phyloP scores from a whole-genome alignment of 2,113 vertebrate genomes.

The Ceyx margarethae region DNA sequence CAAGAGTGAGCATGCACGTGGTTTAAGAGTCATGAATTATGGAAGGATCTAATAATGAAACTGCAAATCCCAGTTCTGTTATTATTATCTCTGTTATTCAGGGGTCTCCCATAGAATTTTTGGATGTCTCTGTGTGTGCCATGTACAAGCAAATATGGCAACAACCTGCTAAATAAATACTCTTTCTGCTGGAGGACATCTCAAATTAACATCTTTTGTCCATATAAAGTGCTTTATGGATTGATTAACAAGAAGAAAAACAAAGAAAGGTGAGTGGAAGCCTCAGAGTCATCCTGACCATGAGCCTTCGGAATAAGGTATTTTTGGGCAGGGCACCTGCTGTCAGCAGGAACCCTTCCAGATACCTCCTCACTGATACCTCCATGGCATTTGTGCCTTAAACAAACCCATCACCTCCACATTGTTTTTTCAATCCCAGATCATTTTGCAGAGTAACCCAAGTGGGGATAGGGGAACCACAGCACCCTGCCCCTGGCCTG shows the following conservation, averaged over 20 bases:
- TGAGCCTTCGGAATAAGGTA: background rate
- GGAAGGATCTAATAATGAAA: background rate
- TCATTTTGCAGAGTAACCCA: background rate
- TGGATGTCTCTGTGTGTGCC: background rate
- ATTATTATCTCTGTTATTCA: background rate
- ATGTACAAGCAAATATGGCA: background rate
- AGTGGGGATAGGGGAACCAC: background rate
- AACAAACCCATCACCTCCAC: background rate
- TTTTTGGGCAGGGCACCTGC: background rate
- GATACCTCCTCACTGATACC: background rate
- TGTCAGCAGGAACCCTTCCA: background rate
- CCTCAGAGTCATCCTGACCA: background rate
- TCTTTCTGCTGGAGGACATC: background rate
- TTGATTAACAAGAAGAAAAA: background rate
- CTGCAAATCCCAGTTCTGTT: background rate
- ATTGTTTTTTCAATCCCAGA: background rate
- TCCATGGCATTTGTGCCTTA: background rate
- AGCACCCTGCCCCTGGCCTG: background rate
- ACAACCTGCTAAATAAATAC: background rate
- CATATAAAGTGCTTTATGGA: background rate
- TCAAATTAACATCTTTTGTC: background rate
- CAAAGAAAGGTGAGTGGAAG: background rate
- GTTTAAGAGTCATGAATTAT: background rate
- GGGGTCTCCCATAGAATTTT: background rate
- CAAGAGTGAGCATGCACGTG: background rate